Evolutionary conservation across 2,113 vertebrate genomes (phyloP).

Genomic region (Melanerpes aurifrons): DNA sequence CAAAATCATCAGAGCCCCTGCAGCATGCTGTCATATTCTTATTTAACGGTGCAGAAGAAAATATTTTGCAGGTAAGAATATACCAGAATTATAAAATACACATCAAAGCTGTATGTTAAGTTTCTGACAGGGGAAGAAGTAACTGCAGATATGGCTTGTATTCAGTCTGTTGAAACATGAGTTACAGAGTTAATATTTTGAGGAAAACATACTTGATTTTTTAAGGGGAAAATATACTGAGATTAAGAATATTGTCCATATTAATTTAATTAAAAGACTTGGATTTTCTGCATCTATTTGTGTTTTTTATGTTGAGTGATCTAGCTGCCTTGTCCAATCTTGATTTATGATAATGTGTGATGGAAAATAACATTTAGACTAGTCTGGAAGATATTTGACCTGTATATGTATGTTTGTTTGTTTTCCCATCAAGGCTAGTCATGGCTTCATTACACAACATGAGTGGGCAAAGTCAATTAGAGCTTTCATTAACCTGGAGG

Average conservation of each 20-base stretch:
- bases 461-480: slow-evolving; percentile 90
- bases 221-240: not conserved
- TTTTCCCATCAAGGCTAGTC: slow-evolving; percentile 87
- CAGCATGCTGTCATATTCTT: slow-evolving; percentile 93
- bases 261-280: not conserved
- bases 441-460: slow-evolving; percentile 98
- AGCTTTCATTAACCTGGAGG: slow-evolving; percentile 97
- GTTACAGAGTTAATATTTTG: not conserved
- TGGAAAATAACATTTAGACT: not conserved
- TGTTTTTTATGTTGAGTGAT: not conserved
- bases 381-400: not conserved
- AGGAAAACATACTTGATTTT: not conserved
- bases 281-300: not conserved
- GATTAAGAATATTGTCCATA: not conserved
- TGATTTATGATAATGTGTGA: not conserved
- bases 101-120: not conserved
- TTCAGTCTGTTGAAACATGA: not conserved
- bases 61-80: slow-evolving; percentile 88
- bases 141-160: not conserved
- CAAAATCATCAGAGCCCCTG: slow-evolving; percentile 84
- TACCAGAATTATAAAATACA: not conserved
- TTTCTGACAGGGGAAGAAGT: not conserved
- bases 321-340: not conserved
- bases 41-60: slow-evolving; percentile 99
- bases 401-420: not conserved